Evolutionary conservation across 2,113 vertebrate genomes (phyloP), one percentile per base, ranked within the genome.

Genomic region (Sceloporus tristichus): DNA sequence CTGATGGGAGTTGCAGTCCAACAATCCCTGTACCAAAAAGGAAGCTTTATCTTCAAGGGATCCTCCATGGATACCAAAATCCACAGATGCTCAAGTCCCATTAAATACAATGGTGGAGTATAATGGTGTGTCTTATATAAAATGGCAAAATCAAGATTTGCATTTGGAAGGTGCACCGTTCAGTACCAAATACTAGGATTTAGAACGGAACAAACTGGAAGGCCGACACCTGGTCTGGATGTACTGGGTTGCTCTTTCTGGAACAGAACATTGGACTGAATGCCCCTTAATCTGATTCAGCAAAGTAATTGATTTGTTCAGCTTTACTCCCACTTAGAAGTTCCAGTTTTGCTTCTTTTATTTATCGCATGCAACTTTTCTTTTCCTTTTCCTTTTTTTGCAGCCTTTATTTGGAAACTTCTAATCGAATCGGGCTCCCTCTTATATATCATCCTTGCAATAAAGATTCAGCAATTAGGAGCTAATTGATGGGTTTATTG

Each of bases 401-500:
- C 38, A 23, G 89, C 85, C 86, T 92, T 89, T 91, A 92, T 89
- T 90, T 93, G 85, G 90, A 93, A 85, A 27, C 21, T 25, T 62
- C n/a, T 92, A 83, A 80, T 13, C 84, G 86, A 90, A 73, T 88
- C 84, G 77, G 59, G 70, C 88, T 88, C 82, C 88, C 88, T 93
- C 78, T 84, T 95, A 84, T 94, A 84, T 68, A 86, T 85, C 91
- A 94, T 91, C 79, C 81, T 92, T 88, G 85, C 91, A 91, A 94
- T 93, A 91, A 93, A 90, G 84, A 78, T 93, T 94, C 90, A 87
- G 91, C 84, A 90, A 83, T 85, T 92, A 92, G 70, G 86, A 91
- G 27, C 48, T 92, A 94, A 94, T 77, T 95, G 93, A 90, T 92
- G 91, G 87, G 87, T 85, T 93, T 84, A 91, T 76, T 90, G 90